Evolutionary conservation across 2,797 vertebrate species (phyloP).

Genomic region (Xiphorhynchus erythropygius): DNA sequence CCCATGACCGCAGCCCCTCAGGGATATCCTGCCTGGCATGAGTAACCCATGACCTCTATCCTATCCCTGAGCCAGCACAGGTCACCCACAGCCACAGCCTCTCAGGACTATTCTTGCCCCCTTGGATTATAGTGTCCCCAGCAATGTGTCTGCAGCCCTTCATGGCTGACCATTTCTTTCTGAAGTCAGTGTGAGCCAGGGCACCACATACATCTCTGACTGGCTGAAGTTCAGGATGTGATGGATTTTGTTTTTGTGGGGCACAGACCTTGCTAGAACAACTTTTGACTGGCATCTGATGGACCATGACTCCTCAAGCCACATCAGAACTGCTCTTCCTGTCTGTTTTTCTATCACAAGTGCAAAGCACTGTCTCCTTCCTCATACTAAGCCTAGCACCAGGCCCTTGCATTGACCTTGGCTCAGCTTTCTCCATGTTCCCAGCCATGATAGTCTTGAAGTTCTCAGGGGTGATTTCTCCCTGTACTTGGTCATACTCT

Average conservation of each 20-base stretch:
- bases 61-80: accelerated
- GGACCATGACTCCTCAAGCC: not conserved
- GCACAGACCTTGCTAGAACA: not conserved
- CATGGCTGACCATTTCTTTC: not conserved
- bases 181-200: not conserved
- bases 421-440: not conserved
- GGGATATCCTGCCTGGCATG: not conserved
- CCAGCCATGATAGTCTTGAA: not conserved
- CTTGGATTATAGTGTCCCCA: not conserved
- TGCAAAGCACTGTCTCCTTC: not conserved
- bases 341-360: not conserved
- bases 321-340: not conserved
- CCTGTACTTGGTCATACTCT: not conserved
- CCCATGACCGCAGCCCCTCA: not conserved
- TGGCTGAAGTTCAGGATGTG: not conserved
- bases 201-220: not conserved
- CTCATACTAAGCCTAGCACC: not conserved
- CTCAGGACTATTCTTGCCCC: not conserved
- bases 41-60: not conserved
- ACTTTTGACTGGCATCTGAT: not conserved
- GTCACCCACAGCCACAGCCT: not conserved
- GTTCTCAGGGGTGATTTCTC: not conserved
- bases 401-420: not conserved
- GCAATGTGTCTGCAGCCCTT: not conserved
- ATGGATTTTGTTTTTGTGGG: not conserved